Evolutionary conservation across 2,113 vertebrate species (phyloP), one percentile per base, ranked within the genome.

Genomic region (Oreotrochilus melanogaster): DNA sequence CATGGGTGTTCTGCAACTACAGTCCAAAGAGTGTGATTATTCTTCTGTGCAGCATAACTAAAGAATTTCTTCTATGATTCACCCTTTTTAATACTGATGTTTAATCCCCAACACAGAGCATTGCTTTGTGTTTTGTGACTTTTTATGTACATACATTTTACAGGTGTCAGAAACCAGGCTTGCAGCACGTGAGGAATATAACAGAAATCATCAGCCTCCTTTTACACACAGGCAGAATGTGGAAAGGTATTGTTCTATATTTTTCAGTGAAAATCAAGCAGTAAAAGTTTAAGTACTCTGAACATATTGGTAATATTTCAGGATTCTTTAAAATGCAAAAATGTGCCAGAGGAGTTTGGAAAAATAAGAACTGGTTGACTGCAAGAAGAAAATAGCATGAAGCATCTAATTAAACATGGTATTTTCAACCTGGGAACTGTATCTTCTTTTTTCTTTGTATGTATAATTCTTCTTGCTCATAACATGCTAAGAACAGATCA

Each of bases 141-240:
- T 88, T 7, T 35, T 62, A 21, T 27, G 6, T 25, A 3, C 33
- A 9, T 43, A 23, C 74, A 12, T 95, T 86, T 96, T 96, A n/a
- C 92, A 99, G 99, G 98, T 99, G 79, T 99, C 99, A 3, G 98
- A 98, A 95, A 90, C 96, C 12, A 98, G 98, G 57, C 98, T 98
- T 73, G 93, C 96, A 93, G 98, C 98, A n/a, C 97, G 99, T 96
- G 98, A 99, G 90, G 97, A 98, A 48, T 97, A 98, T 79, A 99
- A 99, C 48, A 97, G 69, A 94, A 98, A 66, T 30, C 98, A 92
- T 90, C 98, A 91, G 35, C 98, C 99, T 4, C 42, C 42, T 15
- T 95, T 98, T n/a, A 98, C 98, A 45, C 98, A 99, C 62, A 50
- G 83, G 14, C 97, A 99, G 89, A 98, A 98, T 62, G 88, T 97